Base-by-base conservation (phyloP, 2,797 vertebrate genomes). In the Acanthiza pusilla region DNA sequence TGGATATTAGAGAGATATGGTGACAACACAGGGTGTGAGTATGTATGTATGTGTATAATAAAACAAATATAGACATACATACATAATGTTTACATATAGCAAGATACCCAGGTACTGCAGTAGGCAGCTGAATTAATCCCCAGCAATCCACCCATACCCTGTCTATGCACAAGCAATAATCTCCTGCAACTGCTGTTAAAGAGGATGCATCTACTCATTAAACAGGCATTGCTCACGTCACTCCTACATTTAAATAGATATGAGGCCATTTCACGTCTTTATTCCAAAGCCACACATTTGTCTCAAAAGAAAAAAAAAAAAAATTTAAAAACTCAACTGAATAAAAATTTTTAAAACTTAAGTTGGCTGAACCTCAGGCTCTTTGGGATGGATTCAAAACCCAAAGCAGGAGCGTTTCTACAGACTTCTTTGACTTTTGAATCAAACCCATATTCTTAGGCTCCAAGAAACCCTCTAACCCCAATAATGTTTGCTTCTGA, bases 321-420 rank as follows among this genome's bases (percentile, higher is more conserved):
- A 13, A 38, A 36, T 36, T 5, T 20, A 13, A 65, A 55, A 53
- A 21, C n/a, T 45, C 70, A 91, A 72, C 29, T 60, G 79, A 91
- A 75, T 78, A 83, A 88, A 94, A 86, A 25, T 12, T 58, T 38
- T 85, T 86, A 70, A 89, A 93, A 74, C 60, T 93, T 58, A 32
- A 82, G 13, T 48, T 81, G 68, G 48, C 89, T 88, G 92, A 74
- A 77, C 71, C 70, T 96, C 94, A 92, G 79, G 66, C 87, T 84
- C 76, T 89, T 54, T 95, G 94, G 96, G 92, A 91, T 43, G 43
- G 94, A 96, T 97, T 96, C 96, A 97, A 97, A 96, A 96, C 90
- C 91, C 91, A 85, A 89, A 93, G 91, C 77, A 71, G 73, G 66
- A 95, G 36, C 2, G 0, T 47, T 90, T 88, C 79, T 76, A 91